Percentiles rank a stretch among this genome's conserved stretches.
Evolutionary conservation across 2,797 vertebrate genomes (phyloP).

Genomic region (Eleutherodactylus coqui): DNA sequence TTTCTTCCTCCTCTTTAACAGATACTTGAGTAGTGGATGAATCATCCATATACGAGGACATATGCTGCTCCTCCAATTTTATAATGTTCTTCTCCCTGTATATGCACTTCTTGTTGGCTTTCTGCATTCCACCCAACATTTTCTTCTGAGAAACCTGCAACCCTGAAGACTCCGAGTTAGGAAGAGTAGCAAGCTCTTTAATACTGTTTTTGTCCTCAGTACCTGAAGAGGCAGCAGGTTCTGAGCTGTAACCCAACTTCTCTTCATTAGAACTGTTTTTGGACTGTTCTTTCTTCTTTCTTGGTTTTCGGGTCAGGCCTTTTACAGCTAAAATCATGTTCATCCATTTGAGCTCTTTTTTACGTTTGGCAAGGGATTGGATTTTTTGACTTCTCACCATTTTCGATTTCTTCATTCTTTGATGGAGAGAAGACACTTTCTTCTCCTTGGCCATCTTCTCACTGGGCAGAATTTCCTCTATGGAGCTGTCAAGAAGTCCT

Average conservation of each 20-base stretch:
- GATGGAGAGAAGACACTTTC: not conserved
- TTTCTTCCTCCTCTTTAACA: constrained; percentile 31
- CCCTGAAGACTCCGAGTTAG: not conserved
- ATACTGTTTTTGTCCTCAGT: not conserved
- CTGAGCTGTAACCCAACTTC: not conserved
- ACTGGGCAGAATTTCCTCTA: not conserved
- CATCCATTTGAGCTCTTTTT: constrained; percentile 32
- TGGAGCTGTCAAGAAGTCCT: too few relatives aligned
- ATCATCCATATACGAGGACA: not conserved
- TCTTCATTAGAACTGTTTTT: not conserved
- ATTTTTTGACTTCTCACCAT: not conserved
- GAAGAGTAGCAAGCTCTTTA: not conserved
- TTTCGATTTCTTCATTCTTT: not conserved
- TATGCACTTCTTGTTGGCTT: constrained; percentile 15
- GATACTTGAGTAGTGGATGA: not conserved
- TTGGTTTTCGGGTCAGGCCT: constrained; percentile 12
- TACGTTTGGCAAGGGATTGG: not conserved
- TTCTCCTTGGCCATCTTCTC: not conserved
- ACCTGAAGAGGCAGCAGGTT: too few relatives aligned
- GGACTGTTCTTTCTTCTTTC: constrained; percentile 13
- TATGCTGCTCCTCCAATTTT: constrained; percentile 5
- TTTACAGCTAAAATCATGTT: constrained; percentile 30
- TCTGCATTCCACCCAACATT: not conserved
- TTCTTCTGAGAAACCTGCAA: not conserved
- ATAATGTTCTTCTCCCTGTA: constrained; percentile 21